Evolutionary conservation across 2,888 invertebrate species (phyloP).

Genomic region (Carterocephalus palaemon): DNA sequence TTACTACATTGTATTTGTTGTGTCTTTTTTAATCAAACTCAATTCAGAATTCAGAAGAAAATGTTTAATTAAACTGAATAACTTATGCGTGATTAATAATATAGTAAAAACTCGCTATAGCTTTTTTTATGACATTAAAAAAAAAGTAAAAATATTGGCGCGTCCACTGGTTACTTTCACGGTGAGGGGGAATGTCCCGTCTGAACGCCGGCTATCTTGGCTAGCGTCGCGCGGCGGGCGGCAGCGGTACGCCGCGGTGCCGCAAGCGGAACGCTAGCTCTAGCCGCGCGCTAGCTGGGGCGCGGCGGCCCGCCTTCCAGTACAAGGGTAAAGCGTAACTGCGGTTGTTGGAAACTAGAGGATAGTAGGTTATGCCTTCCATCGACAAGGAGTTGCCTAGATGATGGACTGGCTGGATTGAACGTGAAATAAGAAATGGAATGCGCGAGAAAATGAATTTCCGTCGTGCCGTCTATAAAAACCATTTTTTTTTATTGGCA

Average conservation of each 20-base stretch:
- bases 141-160: neutral
- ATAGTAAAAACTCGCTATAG: no score
- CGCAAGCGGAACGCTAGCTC: conserved; percentile 51
- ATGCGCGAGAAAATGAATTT: no score
- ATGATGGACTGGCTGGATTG: no score
- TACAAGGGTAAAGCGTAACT: neutral
- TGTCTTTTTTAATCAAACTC: no score
- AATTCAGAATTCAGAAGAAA: no score
- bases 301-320: conserved; percentile 28
- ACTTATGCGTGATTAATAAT: no score
- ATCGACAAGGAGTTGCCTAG: conserved; percentile 2
- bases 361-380: neutral
- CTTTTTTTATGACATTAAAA: no score
- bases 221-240: conserved; percentile 47
- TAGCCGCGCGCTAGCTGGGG: conserved; percentile 29
- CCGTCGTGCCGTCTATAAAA: no score
- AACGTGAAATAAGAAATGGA: no score
- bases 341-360: conserved; percentile 1
- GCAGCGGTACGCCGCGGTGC: conserved; percentile 58
- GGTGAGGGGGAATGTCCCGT: conserved; percentile 17
- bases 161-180: conserved; percentile 18
- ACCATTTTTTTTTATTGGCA: no score
- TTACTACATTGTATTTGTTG: no score
- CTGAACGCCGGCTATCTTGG: conserved; percentile 52
- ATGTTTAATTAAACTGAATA: no score